Evolutionary conservation across 92 coral and sea anemone genomes (phyloP).

Genomic region (Pocillopora grandis): DNA sequence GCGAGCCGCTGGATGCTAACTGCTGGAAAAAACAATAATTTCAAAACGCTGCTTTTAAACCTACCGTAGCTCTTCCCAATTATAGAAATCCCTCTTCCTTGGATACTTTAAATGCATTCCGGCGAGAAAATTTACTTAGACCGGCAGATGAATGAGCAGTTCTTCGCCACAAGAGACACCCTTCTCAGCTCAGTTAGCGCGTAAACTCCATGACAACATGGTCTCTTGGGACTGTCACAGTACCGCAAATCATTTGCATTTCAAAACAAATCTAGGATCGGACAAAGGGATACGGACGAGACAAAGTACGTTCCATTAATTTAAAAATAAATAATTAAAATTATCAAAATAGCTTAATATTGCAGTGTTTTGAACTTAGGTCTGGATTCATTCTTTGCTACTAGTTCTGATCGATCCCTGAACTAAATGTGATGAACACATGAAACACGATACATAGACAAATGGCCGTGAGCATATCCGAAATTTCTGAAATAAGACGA

Average conservation of each 20-base stretch:
- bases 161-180: not conserved
- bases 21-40: not conserved
- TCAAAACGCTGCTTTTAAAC: constrained; percentile 9
- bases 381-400: too few relatives aligned
- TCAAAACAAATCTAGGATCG: not conserved
- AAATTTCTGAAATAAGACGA: too few relatives aligned
- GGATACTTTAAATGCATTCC: constrained; percentile 88
- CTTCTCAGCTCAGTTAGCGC: not conserved
- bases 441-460: too few relatives aligned
- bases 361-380: too few relatives aligned
- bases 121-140: not conserved
- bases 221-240: not conserved
- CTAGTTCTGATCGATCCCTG: too few relatives aligned
- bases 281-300: not conserved
- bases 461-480: too few relatives aligned
- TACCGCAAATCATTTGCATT: not conserved
- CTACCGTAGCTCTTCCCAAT: constrained; percentile 89
- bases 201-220: constrained; percentile 39
- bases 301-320: too few relatives aligned
- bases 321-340: too few relatives aligned
- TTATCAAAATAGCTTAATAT: too few relatives aligned
- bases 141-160: constrained; percentile 23
- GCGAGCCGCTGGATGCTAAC: not conserved
- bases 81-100: constrained; percentile 65
- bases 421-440: too few relatives aligned